A percentile compares a stretch with the other conserved stretches of the same genome.
Evolutionary conservation across 1,140 invertebrate species (phyloP).

Genomic region (Acromyrmex heyeri): DNA sequence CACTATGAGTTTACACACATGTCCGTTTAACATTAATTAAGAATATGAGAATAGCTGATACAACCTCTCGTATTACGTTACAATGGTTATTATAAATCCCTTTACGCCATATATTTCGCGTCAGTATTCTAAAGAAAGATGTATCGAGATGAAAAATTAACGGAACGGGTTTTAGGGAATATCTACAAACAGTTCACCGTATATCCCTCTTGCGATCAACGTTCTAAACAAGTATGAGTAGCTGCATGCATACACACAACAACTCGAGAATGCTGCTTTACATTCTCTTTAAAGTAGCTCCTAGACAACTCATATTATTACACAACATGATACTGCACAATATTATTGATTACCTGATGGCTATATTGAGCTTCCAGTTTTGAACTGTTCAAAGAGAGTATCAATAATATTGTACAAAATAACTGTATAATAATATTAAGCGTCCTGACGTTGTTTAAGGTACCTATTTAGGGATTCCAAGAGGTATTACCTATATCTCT

Average conservation of each 20-base stretch:
- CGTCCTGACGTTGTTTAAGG: too few species aligned
- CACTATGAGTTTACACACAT: conserved; percentile 34
- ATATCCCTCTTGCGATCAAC: background rate
- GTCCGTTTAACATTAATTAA: conserved; percentile 39
- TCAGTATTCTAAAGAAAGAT: conserved; percentile 13
- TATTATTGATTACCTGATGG: too few species aligned
- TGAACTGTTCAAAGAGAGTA: too few species aligned
- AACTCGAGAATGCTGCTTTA: conserved; percentile 23
- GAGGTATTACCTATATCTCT: background rate
- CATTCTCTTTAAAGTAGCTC: background rate
- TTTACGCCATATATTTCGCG: background rate
- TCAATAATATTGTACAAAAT: too few species aligned
- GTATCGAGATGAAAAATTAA: conserved; percentile 41
- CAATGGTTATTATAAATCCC: conserved; percentile 34
- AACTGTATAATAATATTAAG: too few species aligned
- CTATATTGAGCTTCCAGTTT: too few species aligned
- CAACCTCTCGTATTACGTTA: conserved; percentile 30
- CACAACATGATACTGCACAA: too few species aligned
- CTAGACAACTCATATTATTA: too few species aligned
- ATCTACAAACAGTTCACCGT: conserved; percentile 41
- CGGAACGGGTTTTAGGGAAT: background rate
- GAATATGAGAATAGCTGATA: conserved; percentile 15
- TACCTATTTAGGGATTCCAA: background rate
- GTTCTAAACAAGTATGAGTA: conserved; percentile 24
- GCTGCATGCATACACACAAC: conserved; percentile 48